Conservation (phyloP, 2,797 vertebrate genomes). For the Euthynnus affinis region DNA sequence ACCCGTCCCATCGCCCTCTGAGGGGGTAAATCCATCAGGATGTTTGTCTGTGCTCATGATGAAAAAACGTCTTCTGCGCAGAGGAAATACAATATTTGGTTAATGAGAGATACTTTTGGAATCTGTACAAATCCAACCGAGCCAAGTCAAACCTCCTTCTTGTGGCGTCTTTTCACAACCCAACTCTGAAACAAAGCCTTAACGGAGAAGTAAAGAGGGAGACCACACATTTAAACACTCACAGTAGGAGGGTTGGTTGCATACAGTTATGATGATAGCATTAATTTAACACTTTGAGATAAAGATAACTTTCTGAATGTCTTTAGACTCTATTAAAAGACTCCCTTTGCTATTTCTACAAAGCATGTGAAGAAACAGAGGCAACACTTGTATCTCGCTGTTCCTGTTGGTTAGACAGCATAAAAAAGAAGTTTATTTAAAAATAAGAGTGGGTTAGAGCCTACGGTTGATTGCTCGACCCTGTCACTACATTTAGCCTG, state of each 20-base stretch:
- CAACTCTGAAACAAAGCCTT: background rate
- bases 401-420: constrained; percentile 63
- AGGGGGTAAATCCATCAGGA: constrained; percentile 52
- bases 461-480: constrained; percentile 81
- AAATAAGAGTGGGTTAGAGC: constrained; percentile 50
- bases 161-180: background rate
- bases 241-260: background rate
- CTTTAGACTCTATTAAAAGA: constrained; percentile 25
- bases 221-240: background rate
- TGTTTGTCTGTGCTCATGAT: constrained; percentile 70
- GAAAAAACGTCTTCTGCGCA: constrained; percentile 51
- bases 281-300: constrained; percentile 9
- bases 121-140: background rate
- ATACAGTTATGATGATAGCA: constrained; percentile 8
- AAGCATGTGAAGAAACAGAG: constrained; percentile 54
- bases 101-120: background rate
- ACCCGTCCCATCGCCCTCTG: constrained; percentile 70
- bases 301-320: background rate
- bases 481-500: constrained; percentile 75
- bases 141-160: background rate
- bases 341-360: constrained; percentile 37
- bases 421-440: constrained; percentile 47
- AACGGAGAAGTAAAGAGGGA: background rate
- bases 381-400: constrained; percentile 46
- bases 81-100: constrained; percentile 14